Evolutionary conservation across 2,797 vertebrate genomes (phyloP), one percentile per base, ranked within the genome.

Genomic region (Scleropages formosus): DNA sequence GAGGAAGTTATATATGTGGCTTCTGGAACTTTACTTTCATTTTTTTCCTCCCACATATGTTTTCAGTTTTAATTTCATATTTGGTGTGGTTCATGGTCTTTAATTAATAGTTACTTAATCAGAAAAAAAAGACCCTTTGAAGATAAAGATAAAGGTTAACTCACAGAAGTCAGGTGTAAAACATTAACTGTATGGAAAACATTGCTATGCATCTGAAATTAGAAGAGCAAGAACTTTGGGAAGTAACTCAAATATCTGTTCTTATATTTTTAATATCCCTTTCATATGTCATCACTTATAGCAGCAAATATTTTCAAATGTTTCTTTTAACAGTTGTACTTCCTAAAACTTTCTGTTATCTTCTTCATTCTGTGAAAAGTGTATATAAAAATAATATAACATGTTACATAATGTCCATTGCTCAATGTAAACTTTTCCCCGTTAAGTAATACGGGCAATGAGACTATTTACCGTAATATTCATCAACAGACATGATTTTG

Each of bases 61-160:
- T 67, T 47, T 65, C 24, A 8, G 16, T 67, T 49, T n/a, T n/a
- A n/a, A 67, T 4, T 11, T n/a, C 22, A 39, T 13, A 4, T 67
- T 22, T 67, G 8, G 65, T 49, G 44, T 49, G 20, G 24, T 53
- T 20, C 53, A 24, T 12, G 49, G 13, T 70, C 70, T 47, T 70
- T 70, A 70, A 62, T 22, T 62, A 62, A 56, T 70, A 18, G 49
- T 49, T 56, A 56, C 68, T 56, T 51, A 8, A 22, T 70, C 68
- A 70, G 51, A 20, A 70, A 70, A 70, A 70, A 68, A 51, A 53
- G 8, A 53, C 8, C 70, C 68, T 56, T 22, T 8, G 15, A 51
- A 56, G 47, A 67, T 67, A 22, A 70, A 56, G 56, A 44, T 4
- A n/a, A 46, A 70, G 51, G 26, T 13, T 22, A 27, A 51, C 20